These are phyloP conservation scores for Carposina sasakii DNA, from an alignment of 1,140 invertebrate species.

Conservation along the genomic window DNA sequence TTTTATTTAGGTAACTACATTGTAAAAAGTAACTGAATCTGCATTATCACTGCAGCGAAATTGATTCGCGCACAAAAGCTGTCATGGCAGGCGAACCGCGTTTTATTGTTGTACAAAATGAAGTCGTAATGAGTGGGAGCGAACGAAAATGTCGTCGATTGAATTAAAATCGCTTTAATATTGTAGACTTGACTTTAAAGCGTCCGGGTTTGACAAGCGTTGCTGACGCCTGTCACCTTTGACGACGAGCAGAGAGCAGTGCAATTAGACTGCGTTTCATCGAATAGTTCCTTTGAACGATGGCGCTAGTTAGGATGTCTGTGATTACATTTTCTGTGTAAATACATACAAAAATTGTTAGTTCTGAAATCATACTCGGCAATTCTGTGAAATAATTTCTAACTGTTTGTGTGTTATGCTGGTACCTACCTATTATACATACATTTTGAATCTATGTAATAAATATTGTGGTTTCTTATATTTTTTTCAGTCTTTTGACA, in stretches of 20 bases:
- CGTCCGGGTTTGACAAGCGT: conserved; percentile 61
- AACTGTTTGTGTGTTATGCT: conserved; percentile 1
- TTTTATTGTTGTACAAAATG: conserved; percentile 69
- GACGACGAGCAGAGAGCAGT: neutral
- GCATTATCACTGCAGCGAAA: conserved; percentile 60
- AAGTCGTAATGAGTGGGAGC: conserved; percentile 65
- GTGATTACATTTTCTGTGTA: too few relatives aligned
- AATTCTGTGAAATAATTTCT: neutral
- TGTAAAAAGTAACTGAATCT: conserved; percentile 63
- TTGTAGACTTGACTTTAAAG: conserved; percentile 47
- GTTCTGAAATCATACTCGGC: neutral
- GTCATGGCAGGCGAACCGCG: conserved; percentile 52
- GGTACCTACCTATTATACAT: too few relatives aligned
- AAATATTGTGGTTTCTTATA: too few relatives aligned
- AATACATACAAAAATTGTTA: neutral
- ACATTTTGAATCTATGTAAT: too few relatives aligned
- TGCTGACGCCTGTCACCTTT: conserved; percentile 44
- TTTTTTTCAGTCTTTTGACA: too few relatives aligned
- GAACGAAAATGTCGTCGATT: conserved; percentile 54
- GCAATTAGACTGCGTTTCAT: too few relatives aligned
- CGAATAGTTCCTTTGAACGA: too few relatives aligned
- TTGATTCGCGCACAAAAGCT: conserved; percentile 63
- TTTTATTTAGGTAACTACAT: too few relatives aligned
- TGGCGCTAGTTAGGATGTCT: too few relatives aligned
- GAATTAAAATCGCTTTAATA: conserved; percentile 65